phyloP scores from a whole-genome alignment of 2,113 vertebrate species.

The Seriola aureovittata region DNA sequence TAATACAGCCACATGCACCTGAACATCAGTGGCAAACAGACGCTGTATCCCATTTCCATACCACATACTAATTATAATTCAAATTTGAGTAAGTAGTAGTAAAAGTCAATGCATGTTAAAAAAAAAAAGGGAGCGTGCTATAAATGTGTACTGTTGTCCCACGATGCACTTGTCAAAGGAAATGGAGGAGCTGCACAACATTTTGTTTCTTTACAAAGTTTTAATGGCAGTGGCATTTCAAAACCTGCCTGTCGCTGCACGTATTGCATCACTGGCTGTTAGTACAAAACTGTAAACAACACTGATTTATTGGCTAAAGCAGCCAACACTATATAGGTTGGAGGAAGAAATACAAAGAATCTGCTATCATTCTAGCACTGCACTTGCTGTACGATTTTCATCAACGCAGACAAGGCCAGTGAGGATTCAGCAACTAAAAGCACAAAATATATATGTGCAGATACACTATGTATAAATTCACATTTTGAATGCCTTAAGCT shows the following conservation, averaged over 20 bases:
- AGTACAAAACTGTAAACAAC: neutral
- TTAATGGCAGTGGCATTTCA: too few relatives aligned
- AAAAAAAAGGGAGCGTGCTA: neutral
- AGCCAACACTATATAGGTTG: neutral
- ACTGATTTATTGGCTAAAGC: neutral
- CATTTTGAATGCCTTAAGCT: neutral
- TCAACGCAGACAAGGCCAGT: constrained; percentile 9
- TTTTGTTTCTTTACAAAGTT: too few relatives aligned
- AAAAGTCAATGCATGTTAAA: neutral
- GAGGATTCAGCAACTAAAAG: neutral
- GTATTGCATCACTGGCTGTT: neutral
- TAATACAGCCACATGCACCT: neutral
- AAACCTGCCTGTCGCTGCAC: neutral
- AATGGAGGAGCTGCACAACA: too few relatives aligned
- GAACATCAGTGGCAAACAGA: neutral
- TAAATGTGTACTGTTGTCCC: neutral
- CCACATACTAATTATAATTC: neutral
- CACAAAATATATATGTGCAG: neutral
- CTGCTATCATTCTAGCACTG: neutral
- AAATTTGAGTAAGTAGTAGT: neutral
- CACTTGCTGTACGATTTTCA: neutral
- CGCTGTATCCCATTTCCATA: neutral
- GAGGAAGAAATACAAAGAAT: neutral
- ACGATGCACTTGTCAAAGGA: neutral
- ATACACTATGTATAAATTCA: neutral